A percentile compares a stretch with the other conserved stretches of the same genome.
Evolutionary conservation across 2,888 invertebrate genomes (phyloP).

Genomic region (Heliconius ethilla): DNA sequence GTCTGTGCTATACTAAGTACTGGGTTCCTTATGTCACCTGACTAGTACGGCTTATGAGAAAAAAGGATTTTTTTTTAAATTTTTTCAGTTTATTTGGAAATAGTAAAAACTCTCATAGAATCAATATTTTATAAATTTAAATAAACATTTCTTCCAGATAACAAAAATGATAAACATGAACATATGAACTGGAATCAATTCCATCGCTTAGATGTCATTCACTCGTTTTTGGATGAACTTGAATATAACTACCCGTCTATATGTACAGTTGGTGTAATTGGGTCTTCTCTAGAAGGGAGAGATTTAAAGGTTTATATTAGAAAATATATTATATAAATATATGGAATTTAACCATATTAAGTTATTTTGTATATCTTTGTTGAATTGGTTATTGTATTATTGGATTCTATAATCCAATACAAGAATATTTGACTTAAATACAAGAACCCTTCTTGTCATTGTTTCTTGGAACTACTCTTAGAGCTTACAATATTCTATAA

Average conservation of each 20-base stretch:
- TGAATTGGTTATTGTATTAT: neutral
- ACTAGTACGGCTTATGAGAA: too few species aligned
- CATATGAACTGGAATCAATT: slow-evolving; percentile 68
- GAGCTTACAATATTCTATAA: neutral
- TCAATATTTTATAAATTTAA: neutral
- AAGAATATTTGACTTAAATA: neutral
- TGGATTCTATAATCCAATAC: neutral
- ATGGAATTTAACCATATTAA: neutral
- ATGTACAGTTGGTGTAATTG: slow-evolving; percentile 66
- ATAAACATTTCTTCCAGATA: slow-evolving; percentile 7
- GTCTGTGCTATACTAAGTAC: too few species aligned
- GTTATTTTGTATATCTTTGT: neutral
- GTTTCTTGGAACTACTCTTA: neutral
- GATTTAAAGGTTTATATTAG: slow-evolving; percentile 59
- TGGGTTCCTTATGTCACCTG: too few species aligned
- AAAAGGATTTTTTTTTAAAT: too few species aligned
- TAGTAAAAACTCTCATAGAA: too few species aligned
- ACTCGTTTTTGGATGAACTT: slow-evolving; percentile 65
- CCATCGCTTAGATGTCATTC: slow-evolving; percentile 63
- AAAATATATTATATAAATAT: neutral
- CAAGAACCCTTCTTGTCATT: neutral
- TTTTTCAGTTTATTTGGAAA: too few species aligned
- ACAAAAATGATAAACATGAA: slow-evolving; percentile 30
- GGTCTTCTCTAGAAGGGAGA: slow-evolving; percentile 67
- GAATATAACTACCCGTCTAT: slow-evolving; percentile 66